Percentiles rank a stretch among this genome's conserved stretches.
Conservation (phyloP, 2,113 vertebrate genomes). For the Heterotis niloticus region DNA sequence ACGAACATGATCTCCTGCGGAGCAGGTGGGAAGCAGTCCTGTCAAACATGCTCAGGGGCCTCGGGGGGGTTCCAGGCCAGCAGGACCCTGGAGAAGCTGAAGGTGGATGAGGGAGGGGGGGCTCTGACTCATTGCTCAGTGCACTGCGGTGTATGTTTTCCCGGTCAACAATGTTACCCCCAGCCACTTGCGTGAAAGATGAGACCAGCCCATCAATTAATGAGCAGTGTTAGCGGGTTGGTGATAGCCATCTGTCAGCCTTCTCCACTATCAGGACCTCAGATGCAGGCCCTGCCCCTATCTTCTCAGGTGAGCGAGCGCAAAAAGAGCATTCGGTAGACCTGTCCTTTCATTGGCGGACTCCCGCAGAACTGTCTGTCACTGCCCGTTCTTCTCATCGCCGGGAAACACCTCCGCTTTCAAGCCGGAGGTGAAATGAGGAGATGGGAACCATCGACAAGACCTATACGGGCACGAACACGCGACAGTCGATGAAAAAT, state of each 20-base stretch:
- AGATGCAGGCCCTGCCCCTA: not conserved
- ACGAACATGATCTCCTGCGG: constrained; percentile 41
- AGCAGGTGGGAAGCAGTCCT: constrained; percentile 51
- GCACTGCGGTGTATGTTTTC: not conserved
- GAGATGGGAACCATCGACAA: not conserved
- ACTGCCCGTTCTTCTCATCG: not conserved
- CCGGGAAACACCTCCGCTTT: not conserved
- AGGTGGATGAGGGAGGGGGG: not conserved
- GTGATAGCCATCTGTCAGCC: constrained; percentile 36
- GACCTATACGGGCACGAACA: not conserved
- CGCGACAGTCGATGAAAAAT: not conserved
- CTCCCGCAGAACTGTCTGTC: not conserved
- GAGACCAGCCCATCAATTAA: constrained; percentile 47
- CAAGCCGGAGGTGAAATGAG: not conserved
- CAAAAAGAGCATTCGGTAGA: not conserved
- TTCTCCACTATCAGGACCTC: not conserved
- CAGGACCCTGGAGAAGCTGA: not conserved
- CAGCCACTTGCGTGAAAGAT: not conserved
- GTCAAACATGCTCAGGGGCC: constrained; percentile 34
- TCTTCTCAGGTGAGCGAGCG: not conserved
- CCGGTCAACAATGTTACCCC: not conserved
- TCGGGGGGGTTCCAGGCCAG: constrained; percentile 14
- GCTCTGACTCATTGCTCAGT: not conserved
- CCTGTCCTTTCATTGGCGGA: not conserved
- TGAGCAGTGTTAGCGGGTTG: constrained; percentile 33